Evolutionary conservation across 2,797 vertebrate species (phyloP).

Genomic region (Arctocebus calabarensis): DNA sequence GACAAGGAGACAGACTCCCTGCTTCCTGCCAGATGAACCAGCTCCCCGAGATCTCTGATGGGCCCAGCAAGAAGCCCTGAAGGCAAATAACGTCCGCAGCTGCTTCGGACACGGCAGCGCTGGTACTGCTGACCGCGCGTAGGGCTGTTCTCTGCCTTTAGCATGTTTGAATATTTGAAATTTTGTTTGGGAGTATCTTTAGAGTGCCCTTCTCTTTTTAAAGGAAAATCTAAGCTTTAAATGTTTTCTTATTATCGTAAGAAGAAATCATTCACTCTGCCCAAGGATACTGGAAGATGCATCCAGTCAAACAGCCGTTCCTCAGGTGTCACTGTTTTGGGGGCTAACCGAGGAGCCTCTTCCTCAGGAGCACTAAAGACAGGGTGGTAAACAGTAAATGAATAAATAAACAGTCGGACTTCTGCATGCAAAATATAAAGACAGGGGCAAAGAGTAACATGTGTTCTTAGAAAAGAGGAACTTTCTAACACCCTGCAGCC

Average conservation of each 20-base stretch:
- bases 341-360: not conserved
- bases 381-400: not conserved
- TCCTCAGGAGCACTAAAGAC: not conserved
- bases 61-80: fast-evolving
- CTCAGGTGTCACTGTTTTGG: too few species aligned
- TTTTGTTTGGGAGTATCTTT: not conserved
- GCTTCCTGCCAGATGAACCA: not conserved
- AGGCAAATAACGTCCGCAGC: not conserved
- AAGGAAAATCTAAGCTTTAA: not conserved
- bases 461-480: not conserved
- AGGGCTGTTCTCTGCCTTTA: not conserved
- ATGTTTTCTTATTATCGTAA: not conserved
- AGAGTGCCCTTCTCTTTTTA: not conserved
- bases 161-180: not conserved
- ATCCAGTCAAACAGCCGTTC: not conserved
- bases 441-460: not conserved
- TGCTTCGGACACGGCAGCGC: not conserved
- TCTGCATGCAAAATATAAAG: not conserved
- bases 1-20: too few species aligned
- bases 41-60: not conserved
- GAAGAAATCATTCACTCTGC: not conserved
- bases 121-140: fast-evolving
- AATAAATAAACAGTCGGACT: not conserved
- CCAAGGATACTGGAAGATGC: not conserved
- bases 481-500: fast-evolving